Percentiles rank a stretch among this genome's conserved stretches.
Evolutionary conservation across 2,797 vertebrate genomes (phyloP).

Genomic region (Cephalopachus bancanus): DNA sequence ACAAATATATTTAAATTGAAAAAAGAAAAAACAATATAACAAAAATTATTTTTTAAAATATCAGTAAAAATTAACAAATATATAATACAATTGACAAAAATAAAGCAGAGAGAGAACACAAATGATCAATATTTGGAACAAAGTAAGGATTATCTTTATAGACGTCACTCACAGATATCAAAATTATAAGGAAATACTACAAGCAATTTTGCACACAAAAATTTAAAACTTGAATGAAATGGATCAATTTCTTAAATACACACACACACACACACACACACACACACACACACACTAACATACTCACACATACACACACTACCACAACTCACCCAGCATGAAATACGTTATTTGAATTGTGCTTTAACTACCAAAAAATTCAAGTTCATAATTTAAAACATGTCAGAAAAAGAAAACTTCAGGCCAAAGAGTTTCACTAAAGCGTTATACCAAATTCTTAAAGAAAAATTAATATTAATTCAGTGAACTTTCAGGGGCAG

Average conservation of each 20-base stretch:
- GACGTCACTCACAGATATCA: neutral
- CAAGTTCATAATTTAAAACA: too few relatives aligned
- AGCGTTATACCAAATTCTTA: too few relatives aligned
- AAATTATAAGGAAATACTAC: neutral
- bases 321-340: neutral
- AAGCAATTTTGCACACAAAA: neutral
- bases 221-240: neutral
- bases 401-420: too few relatives aligned
- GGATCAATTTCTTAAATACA: neutral
- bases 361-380: neutral
- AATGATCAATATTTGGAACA: neutral
- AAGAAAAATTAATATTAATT: too few relatives aligned
- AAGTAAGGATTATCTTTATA: neutral
- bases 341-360: neutral
- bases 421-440: too few relatives aligned
- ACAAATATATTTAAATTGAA: neutral
- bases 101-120: neutral
- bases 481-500: too few relatives aligned
- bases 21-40: neutral
- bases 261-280: neutral
- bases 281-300: neutral
- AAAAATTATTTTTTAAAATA: neutral
- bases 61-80: neutral
- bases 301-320: neutral
- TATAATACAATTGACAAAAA: neutral